A percentile compares a stretch with the other conserved stretches of the same genome.
These are phyloP conservation scores for Coregonus ussuriensis DNA, from an alignment of 2,797 vertebrate genomes.

Conservation along the genomic window DNA sequence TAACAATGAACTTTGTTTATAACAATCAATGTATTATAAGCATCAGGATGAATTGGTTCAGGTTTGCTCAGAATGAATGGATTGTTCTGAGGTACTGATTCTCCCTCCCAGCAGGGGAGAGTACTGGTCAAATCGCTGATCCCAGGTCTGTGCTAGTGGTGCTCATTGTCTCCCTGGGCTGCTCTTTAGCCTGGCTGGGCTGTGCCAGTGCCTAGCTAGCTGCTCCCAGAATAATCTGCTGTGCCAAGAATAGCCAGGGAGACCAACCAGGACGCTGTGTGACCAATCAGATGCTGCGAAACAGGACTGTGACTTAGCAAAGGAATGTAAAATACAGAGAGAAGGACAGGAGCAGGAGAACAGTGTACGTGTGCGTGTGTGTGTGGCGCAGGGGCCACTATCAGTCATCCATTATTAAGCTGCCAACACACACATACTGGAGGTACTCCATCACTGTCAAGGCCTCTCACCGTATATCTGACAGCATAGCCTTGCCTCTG, in stretches of 20 bases:
- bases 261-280: slow-evolving; percentile 60
- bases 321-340: slow-evolving; percentile 64
- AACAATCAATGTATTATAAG: too few species aligned
- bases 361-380: slow-evolving; percentile 16
- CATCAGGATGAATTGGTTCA: not conserved
- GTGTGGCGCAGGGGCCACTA: slow-evolving; percentile 41
- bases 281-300: slow-evolving; percentile 63
- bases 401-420: slow-evolving; percentile 47
- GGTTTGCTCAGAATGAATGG: not conserved
- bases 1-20: not conserved
- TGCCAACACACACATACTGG: slow-evolving; percentile 44
- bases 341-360: slow-evolving; percentile 35
- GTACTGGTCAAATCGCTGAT: slow-evolving; percentile 52
- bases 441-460: slow-evolving; percentile 61
- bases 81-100: slow-evolving; percentile 40
- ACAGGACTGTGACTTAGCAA: slow-evolving; percentile 66
- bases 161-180: slow-evolving; percentile 62
- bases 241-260: slow-evolving; percentile 70
- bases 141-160: slow-evolving; percentile 54
- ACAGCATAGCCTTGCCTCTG: slow-evolving; percentile 43
- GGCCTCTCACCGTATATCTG: slow-evolving; percentile 54
- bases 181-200: slow-evolving; percentile 49
- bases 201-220: slow-evolving; percentile 15
- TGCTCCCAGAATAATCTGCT: slow-evolving; percentile 50
- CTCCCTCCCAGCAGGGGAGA: slow-evolving; percentile 46